Evolutionary conservation across 2,888 invertebrate genomes (phyloP), one percentile per base, ranked within the genome.

Genomic region (Chrysina gloriosa): DNA sequence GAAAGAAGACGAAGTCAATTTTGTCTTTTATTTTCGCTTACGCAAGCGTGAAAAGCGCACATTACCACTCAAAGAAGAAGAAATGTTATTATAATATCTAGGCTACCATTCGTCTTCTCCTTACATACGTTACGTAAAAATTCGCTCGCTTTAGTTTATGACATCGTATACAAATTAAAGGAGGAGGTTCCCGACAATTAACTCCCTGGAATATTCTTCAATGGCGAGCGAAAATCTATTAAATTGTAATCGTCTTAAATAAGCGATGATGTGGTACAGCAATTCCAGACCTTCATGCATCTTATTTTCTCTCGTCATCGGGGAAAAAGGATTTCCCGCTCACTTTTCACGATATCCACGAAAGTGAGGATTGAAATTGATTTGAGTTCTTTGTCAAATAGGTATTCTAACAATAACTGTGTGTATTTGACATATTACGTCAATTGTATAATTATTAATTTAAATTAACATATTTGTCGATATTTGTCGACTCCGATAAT

Each of bases 391-490:
- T 34, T n/a, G 2, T n/a, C n/a, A 34, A 3, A 34, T 34, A 4
- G n/a, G 36, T 14, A 36, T 36, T 36, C 14, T 14, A 11, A 36
- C 11, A 5, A 5, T 36, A 11, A 9, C 14, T 42, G 19, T 52
- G 23, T 56, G 23, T 25, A 42, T n/a, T 42, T 58, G 58, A 58
- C 58, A 58, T 58, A 58, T 58, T 58, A 58, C 58, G 42, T 58
- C 58, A 58, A 11, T 42, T 21, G 39, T 25, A 42, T 39, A 39
- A 27, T 58, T 58, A 58, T 58, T 25, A 58, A 27, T 42, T 39
- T 58, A 39, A 58, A 58, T 58, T 58, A 58, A 42, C 58, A 58
- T 58, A 58, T 42, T 58, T 58, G 58, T 58, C 58, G 42, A 58
- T 58, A 58, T 58, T 58, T 58, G 42, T 34, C 27, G 42, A 29